phyloP scores from a whole-genome alignment of 2,888 invertebrate species.

The Lithophane ornitopus region DNA sequence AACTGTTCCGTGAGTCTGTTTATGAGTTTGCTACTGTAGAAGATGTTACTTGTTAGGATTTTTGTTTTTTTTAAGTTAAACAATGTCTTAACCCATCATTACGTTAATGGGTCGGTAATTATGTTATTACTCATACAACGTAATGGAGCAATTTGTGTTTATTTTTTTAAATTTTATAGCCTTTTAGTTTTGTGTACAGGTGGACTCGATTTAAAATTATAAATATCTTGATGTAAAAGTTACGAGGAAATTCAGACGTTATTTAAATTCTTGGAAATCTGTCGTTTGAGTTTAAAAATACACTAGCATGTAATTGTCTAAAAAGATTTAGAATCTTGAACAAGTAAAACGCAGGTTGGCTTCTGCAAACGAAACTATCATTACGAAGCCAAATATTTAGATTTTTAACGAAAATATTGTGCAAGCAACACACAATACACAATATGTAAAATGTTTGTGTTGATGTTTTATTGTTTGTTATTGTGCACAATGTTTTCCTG shows the following conservation, averaged over 20 bases:
- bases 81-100: conserved; percentile 38
- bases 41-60: neutral
- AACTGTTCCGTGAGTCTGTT: neutral
- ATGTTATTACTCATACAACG: conserved; percentile 14
- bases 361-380: conserved; percentile 6
- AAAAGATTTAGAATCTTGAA: neutral
- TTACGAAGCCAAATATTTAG: neutral
- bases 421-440: too few species aligned
- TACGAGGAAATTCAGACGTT: conserved; percentile 3
- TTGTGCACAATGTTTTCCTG: neutral
- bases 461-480: too few species aligned
- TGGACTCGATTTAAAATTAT: conserved; percentile 20
- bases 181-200: conserved; percentile 34
- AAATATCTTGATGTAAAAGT: conserved; percentile 22
- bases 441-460: too few species aligned
- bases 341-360: neutral
- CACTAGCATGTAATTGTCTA: too few species aligned
- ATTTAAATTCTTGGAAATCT: conserved; percentile 21
- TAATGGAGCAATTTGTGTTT: conserved; percentile 44
- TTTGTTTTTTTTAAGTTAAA: conserved; percentile 1
- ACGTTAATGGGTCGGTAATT: conserved; percentile 40
- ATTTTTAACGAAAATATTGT: neutral
- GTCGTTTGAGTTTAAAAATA: conserved; percentile 16
- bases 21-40: neutral
- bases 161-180: conserved; percentile 18